Base-by-base conservation (phyloP, 2,797 vertebrate species). In the Onychomys leucogaster region DNA sequence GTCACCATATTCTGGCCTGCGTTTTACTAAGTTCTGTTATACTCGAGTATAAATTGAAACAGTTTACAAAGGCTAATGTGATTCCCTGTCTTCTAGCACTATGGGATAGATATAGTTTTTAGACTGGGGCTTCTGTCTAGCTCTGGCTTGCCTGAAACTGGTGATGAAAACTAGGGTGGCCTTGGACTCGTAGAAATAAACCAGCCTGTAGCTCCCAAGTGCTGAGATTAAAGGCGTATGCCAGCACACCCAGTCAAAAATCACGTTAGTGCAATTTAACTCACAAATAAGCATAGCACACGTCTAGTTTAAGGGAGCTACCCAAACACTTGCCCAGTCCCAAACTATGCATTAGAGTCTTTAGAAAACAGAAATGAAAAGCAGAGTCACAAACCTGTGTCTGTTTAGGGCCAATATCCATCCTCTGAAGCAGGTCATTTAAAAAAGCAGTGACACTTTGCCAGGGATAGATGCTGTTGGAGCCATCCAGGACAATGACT, bases 401-500 rank as follows among this genome's bases (percentile, higher is more conserved):
- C 92, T 99, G 98, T 89, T 98, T 98, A 21, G 99, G 99, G 83
- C 99, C 99, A 57, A 99, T 99, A 14, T 98, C 98, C 96, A 99
- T 99, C 17, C 99, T 99, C 97, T 98, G 85, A 52, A 99, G 98
- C 78, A 99, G 99, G 81, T 99, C 99, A 6, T 97, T 96, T 92
- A 99, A 98, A 97, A 99, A 99, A 0, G 97, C 97, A 0, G 98
- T 99, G 81, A 99, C 99, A 75, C 99, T 99, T 0, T 97, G 61
- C 99, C 99, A 99, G 5, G 99, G 99, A 95, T 99, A 99, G 98
- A 99, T 99, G 84, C 99, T 99, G 98, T 99, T 99, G 23, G 99
- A 99, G 12, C 99, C 99, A 89, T 99, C 99, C 25, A 99, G 98
- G 57, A 99, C 99, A 6, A 99, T 99, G 92, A 99, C 99, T 0